These are phyloP conservation scores for Diadema setosum DNA, from an alignment of 35 echinoderm and acorn worm species.

Conservation along the genomic window DNA sequence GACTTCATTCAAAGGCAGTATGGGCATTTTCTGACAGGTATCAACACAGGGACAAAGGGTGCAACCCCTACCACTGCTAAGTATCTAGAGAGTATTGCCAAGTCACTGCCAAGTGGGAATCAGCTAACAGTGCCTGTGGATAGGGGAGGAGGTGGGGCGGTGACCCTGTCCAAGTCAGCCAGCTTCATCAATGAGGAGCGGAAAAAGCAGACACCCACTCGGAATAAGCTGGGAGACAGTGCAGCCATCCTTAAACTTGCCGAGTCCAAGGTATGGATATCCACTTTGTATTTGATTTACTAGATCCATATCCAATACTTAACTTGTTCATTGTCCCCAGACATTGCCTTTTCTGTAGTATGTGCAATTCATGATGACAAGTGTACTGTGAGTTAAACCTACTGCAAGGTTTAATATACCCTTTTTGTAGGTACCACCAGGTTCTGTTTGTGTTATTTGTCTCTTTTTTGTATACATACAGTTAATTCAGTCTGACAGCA, in stretches of 20 bases:
- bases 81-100: constrained; percentile 36
- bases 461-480: no score
- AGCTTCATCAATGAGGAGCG: constrained; percentile 5
- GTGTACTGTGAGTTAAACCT: no score
- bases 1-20: constrained; percentile 37
- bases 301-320: no score
- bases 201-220: background rate
- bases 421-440: no score
- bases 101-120: background rate
- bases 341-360: no score
- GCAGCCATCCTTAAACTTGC: background rate
- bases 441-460: no score
- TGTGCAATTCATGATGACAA: no score
- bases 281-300: no score
- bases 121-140: background rate
- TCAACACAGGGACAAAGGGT: background rate
- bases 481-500: no score
- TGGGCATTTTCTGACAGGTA: constrained; percentile 21
- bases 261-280: background rate
- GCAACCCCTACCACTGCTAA: background rate
- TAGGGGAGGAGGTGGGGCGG: background rate
- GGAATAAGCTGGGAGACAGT: background rate
- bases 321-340: no score
- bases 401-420: no score
- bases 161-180: background rate